Evolutionary conservation across 2,797 vertebrate species (phyloP).

Genomic region (Lacerta agilis): DNA sequence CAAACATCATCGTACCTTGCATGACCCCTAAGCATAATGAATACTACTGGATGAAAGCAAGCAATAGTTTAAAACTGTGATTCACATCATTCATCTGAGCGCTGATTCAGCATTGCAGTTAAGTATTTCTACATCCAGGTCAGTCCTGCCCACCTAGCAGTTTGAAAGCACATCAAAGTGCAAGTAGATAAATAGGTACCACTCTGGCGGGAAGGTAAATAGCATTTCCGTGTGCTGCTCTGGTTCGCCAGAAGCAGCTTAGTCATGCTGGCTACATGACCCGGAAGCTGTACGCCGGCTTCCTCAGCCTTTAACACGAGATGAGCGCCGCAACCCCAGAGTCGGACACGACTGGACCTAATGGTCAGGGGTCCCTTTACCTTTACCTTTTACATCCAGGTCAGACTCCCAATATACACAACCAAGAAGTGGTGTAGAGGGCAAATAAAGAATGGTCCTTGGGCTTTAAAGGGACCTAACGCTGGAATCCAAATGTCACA

Average conservation of each 20-base stretch:
- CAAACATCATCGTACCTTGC: slow-evolving; percentile 63
- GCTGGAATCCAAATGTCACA: not conserved
- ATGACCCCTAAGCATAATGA: slow-evolving; percentile 50
- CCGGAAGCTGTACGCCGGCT: no score
- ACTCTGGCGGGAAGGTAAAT: no score
- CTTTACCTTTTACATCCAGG: not conserved
- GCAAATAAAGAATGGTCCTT: not conserved
- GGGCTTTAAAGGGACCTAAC: not conserved
- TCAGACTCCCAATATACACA: not conserved
- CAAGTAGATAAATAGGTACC: no score
- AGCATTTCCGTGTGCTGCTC: no score
- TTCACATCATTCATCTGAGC: not conserved
- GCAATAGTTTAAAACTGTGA: slow-evolving; percentile 35
- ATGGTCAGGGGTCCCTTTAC: no score
- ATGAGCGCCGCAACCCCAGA: no score
- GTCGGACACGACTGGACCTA: no score
- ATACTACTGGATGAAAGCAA: slow-evolving; percentile 55
- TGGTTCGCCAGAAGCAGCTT: no score
- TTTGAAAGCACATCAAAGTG: no score
- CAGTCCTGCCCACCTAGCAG: not conserved
- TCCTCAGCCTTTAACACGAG: no score
- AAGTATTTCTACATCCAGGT: not conserved
- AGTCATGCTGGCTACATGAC: no score
- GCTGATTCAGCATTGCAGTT: not conserved
- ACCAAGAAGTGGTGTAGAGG: not conserved